phyloP scores from a whole-genome alignment of 1,140 invertebrate species.

The Lepidurus apus region DNA sequence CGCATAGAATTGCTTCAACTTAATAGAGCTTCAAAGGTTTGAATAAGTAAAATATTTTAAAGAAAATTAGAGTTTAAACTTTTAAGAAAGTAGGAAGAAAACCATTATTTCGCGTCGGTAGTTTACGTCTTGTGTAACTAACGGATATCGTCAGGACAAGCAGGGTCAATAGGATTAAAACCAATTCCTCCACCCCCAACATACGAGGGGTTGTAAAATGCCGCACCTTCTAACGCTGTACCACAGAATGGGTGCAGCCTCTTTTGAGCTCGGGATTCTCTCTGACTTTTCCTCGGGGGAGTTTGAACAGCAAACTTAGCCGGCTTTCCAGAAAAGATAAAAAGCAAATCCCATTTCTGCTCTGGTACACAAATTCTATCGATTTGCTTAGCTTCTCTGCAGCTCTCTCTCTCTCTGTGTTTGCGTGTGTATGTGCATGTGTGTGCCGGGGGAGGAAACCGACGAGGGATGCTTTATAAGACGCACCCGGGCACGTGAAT shows the following conservation, averaged over 20 bases:
- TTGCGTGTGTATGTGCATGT: background rate
- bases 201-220: background rate
- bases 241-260: background rate
- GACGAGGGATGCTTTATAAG: conserved; percentile 20
- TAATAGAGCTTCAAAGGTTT: too few relatives aligned
- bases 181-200: background rate
- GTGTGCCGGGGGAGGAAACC: background rate
- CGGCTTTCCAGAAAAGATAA: background rate
- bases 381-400: conserved; percentile 40
- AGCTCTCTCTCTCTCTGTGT: background rate
- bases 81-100: background rate
- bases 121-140: background rate
- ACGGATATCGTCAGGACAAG: background rate
- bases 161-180: conserved; percentile 16
- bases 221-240: background rate
- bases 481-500: conserved; percentile 1
- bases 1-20: too few relatives aligned
- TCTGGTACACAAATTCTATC: conserved; percentile 15
- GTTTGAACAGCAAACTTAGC: conserved; percentile 18
- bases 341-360: conserved; percentile 7
- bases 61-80: background rate
- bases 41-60: too few relatives aligned
- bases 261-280: conserved; percentile 1
- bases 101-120: background rate
- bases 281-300: conserved; percentile 2